Evolutionary conservation across 2,797 vertebrate genomes (phyloP), one percentile per base, ranked within the genome.

Genomic region (Notolepis coatsorum): DNA sequence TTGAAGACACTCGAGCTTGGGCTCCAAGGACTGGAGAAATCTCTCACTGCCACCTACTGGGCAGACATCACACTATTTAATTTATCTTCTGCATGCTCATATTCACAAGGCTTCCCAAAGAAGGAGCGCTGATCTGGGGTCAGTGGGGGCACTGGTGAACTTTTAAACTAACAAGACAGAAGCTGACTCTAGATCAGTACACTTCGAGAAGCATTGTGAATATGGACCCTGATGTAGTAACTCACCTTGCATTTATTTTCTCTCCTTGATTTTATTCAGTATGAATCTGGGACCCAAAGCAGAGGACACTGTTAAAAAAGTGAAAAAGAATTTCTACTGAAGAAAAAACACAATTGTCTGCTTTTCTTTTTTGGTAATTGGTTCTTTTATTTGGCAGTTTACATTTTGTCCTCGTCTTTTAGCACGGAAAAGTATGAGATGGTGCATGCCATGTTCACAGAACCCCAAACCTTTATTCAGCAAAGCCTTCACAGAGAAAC

Each of bases 401-500:
- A 86, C 74, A 86, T 68, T 64, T 79, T 60, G n/a, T 74, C 79
- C 51, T 76, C 56, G 38, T 73, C 49, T 77, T 75, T 71, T 75
- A 77, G 70, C 85, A 86, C 85, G 89, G 79, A 87, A 88, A 89
- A 64, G 20, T 73, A 84, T 80, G 69, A 60, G 75, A 86, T 79
- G 82, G 61, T 75, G 76, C 80, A 90, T 88, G 86, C 84, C 83
- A 88, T 84, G 93, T 96, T 95, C 94, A 96, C 96, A 96, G 95
- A 98, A 97, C 94, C 94, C 94, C 93, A 95, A 95, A 94, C 93
- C 92, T 97, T 98, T 97, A 96, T 97, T 97, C 91, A 96, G 94
- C 95, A 96, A 96, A 96, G 95, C 95, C 95, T 97, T 94, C 92
- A 97, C 95, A 97, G 96, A 95, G 94, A 96, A 95, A 96, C 95